phyloP scores from a whole-genome alignment of 2,888 invertebrate species.

The Tetheella fluctuosa region DNA sequence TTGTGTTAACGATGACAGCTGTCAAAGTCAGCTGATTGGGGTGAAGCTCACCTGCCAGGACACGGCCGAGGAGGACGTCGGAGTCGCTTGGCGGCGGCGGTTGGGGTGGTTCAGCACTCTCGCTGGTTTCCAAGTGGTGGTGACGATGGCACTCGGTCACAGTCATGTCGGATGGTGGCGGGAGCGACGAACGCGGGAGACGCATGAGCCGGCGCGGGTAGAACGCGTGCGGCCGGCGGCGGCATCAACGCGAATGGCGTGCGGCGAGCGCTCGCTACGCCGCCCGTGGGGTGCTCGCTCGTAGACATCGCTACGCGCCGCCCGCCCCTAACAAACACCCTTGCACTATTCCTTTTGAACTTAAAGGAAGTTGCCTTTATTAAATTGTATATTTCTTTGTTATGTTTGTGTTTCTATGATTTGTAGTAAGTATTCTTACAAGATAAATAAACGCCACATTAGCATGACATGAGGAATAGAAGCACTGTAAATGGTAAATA shows the following conservation, averaged over 20 bases:
- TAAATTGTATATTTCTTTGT: too few relatives aligned
- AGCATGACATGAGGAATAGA: too few relatives aligned
- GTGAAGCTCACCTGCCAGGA: constrained; percentile 73
- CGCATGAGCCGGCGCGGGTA: constrained; percentile 71
- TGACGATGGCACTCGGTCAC: constrained; percentile 74
- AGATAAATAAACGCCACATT: too few relatives aligned
- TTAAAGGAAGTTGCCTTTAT: neutral
- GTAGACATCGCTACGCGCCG: constrained; percentile 57
- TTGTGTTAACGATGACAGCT: constrained; percentile 37
- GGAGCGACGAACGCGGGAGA: constrained; percentile 55
- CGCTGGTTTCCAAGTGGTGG: constrained; percentile 52
- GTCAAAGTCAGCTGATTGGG: constrained; percentile 58
- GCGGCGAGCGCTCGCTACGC: constrained; percentile 67
- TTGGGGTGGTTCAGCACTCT: constrained; percentile 42
- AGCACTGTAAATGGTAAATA: too few relatives aligned
- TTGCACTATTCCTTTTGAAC: constrained; percentile 32
- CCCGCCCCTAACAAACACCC: constrained; percentile 59
- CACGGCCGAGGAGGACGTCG: constrained; percentile 76
- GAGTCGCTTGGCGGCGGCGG: constrained; percentile 59
- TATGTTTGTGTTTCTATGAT: neutral
- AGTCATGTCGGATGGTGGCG: constrained; percentile 62
- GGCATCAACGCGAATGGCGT: constrained; percentile 80
- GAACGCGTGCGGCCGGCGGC: constrained; percentile 80
- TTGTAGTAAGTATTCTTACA: too few relatives aligned
- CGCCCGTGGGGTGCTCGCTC: constrained; percentile 63